Conservation (phyloP, 1,140 invertebrate species). For the Macrosteles quadrilineatus region DNA sequence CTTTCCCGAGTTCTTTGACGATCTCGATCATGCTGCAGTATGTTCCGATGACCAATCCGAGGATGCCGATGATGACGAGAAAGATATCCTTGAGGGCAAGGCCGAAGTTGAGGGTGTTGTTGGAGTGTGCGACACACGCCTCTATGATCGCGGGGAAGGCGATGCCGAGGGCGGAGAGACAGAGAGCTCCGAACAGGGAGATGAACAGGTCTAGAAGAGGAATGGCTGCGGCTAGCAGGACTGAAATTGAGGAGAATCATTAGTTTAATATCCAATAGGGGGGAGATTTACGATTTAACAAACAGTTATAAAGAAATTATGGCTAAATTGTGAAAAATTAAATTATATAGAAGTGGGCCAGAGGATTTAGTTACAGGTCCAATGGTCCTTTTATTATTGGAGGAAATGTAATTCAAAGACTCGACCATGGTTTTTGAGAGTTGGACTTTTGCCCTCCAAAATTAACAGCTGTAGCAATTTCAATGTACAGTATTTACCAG, state of each 20-base stretch:
- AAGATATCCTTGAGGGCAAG: slow-evolving; percentile 64
- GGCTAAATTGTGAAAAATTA: no score
- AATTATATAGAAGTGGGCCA: no score
- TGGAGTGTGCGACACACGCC: slow-evolving; percentile 61
- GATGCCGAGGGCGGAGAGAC: slow-evolving; percentile 75
- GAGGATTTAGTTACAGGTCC: no score
- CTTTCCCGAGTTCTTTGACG: slow-evolving; percentile 43
- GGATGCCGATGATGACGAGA: slow-evolving; percentile 65
- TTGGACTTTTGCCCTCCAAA: no score
- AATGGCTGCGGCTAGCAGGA: slow-evolving; percentile 69
- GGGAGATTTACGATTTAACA: no score
- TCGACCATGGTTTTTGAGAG: no score
- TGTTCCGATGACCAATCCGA: slow-evolving; percentile 69
- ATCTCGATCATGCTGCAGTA: slow-evolving; percentile 67
- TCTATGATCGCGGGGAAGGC: slow-evolving; percentile 84
- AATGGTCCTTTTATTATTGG: no score
- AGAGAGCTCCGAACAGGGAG: slow-evolving; percentile 79
- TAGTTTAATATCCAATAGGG: no score
- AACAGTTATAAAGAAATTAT: no score
- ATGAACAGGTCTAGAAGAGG: slow-evolving; percentile 82
- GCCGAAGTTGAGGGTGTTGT: slow-evolving; percentile 50
- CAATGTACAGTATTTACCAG: no score
- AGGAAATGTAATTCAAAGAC: no score
- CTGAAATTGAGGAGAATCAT: slow-evolving; percentile 63
- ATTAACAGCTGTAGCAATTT: no score